Conservation (phyloP, 1,140 invertebrate species). For the Pogonognathellus flavescens region DNA sequence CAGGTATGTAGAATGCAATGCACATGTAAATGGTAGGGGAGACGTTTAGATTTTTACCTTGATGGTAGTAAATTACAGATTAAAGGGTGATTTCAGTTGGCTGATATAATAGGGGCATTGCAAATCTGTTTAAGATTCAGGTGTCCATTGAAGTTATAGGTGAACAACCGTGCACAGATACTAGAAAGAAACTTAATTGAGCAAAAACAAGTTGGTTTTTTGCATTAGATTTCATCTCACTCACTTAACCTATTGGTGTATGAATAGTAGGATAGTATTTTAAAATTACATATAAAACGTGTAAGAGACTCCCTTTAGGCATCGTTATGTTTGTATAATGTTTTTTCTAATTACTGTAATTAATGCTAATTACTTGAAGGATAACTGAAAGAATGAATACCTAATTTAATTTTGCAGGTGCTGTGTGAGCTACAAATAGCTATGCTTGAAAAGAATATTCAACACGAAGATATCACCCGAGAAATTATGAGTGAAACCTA, state of each 20-base stretch:
- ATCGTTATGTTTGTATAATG: slow-evolving; percentile 22
- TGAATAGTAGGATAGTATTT: slow-evolving; percentile 8
- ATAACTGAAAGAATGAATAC: slow-evolving; percentile 31
- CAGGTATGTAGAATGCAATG: too few species aligned
- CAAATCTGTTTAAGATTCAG: slow-evolving; percentile 16
- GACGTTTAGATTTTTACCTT: too few species aligned
- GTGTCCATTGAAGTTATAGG: slow-evolving; percentile 13
- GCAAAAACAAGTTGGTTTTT: slow-evolving; percentile 11
- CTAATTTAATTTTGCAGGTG: slow-evolving; percentile 70
- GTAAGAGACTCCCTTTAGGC: background rate
- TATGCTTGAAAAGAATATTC: slow-evolving; percentile 74
- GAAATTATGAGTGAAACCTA: slow-evolving; percentile 74
- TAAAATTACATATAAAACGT: background rate
- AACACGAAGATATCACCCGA: slow-evolving; percentile 72
- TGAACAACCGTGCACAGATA: slow-evolving; percentile 7
- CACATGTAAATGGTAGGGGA: too few species aligned
- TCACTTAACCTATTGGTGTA: background rate
- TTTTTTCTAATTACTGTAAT: slow-evolving; percentile 11
- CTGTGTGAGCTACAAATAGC: slow-evolving; percentile 75
- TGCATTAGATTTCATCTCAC: slow-evolving; percentile 12
- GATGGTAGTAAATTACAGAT: background rate
- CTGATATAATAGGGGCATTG: background rate
- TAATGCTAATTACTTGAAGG: slow-evolving; percentile 14
- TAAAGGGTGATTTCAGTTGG: background rate
- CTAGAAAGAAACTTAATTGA: slow-evolving; percentile 25